phyloP scores from a whole-genome alignment of 2,113 vertebrate species.

The Taurulus bubalis region DNA sequence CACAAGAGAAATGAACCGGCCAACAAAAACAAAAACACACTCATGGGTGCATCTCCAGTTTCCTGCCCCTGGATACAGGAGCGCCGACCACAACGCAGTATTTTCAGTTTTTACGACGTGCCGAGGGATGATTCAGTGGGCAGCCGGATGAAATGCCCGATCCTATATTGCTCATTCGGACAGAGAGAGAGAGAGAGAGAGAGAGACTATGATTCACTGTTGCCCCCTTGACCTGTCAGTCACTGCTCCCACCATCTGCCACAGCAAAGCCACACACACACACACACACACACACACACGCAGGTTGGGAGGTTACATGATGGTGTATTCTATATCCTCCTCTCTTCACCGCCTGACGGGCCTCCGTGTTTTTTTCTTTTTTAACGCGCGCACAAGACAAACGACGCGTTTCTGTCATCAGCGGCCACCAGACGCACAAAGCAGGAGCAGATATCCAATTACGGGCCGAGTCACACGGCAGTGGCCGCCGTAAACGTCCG shows the following conservation, averaged over 20 bases:
- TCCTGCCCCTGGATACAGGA: constrained; percentile 33
- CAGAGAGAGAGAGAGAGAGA: constrained; percentile 28
- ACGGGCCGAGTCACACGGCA: constrained; percentile 65
- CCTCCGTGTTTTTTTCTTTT: no score
- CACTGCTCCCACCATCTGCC: constrained; percentile 64
- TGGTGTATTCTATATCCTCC: neutral
- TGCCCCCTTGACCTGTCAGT: constrained; percentile 55
- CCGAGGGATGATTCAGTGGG: constrained; percentile 49
- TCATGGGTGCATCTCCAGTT: constrained; percentile 26
- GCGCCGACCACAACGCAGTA: constrained; percentile 13
- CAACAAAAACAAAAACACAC: constrained; percentile 13
- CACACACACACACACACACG: constrained; percentile 18
- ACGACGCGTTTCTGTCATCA: constrained; percentile 51
- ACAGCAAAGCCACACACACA: constrained; percentile 43
- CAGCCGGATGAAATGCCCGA: constrained; percentile 59
- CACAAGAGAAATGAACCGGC: constrained; percentile 16
- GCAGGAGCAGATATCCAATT: constrained; percentile 61
- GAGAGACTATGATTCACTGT: constrained; percentile 48
- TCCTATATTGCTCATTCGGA: constrained; percentile 53
- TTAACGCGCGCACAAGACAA: constrained; percentile 34
- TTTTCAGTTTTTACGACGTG: constrained; percentile 15
- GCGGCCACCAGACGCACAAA: constrained; percentile 51
- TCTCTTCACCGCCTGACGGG: no score
- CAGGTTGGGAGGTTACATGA: constrained; percentile 23
- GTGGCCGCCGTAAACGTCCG: constrained; percentile 38